These are phyloP conservation scores for Oscheius onirici DNA, from an alignment of 2,888 invertebrate species.

Conservation along the genomic window DNA sequence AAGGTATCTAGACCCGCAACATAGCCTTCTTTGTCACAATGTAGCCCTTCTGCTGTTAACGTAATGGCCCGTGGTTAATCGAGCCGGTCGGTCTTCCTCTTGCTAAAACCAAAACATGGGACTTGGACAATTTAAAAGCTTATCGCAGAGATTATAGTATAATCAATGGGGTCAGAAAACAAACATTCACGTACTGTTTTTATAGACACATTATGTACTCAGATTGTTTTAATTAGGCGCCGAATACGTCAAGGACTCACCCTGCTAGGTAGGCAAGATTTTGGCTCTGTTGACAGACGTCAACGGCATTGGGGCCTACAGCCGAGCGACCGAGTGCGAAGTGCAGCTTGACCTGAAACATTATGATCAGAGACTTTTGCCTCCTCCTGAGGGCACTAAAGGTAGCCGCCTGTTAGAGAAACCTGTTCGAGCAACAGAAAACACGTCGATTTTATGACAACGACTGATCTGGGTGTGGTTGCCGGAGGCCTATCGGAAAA, in stretches of 20 bases:
- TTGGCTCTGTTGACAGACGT: constrained; percentile 39
- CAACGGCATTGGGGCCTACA: constrained; percentile 40
- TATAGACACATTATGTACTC: constrained; percentile 8
- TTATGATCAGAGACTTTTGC: constrained; percentile 2
- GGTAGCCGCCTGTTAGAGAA: constrained; percentile 30
- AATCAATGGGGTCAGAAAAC: neutral
- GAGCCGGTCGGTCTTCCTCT: constrained; percentile 6
- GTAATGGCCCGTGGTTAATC: constrained; percentile 19
- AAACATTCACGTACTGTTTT: neutral
- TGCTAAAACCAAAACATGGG: neutral
- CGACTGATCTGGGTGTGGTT: constrained; percentile 30
- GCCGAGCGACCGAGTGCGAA: constrained; percentile 42
- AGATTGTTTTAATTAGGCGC: constrained; percentile 6
- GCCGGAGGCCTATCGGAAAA: constrained; percentile 3
- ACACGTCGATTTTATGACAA: constrained; percentile 32
- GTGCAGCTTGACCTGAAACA: constrained; percentile 46
- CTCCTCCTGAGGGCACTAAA: constrained; percentile 25
- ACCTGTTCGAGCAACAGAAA: constrained; percentile 28
- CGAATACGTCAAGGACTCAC: constrained; percentile 24
- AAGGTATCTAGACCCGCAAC: constrained; percentile 1
- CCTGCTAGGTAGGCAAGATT: constrained; percentile 45
- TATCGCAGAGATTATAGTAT: neutral
- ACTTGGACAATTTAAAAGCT: neutral
- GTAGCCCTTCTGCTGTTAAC: constrained; percentile 2
- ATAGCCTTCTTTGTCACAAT: neutral